A percentile compares a stretch with the other conserved stretches of the same genome.
phyloP scores from a whole-genome alignment of 2,113 vertebrate genomes.

The Zosterops hypoxanthus region DNA sequence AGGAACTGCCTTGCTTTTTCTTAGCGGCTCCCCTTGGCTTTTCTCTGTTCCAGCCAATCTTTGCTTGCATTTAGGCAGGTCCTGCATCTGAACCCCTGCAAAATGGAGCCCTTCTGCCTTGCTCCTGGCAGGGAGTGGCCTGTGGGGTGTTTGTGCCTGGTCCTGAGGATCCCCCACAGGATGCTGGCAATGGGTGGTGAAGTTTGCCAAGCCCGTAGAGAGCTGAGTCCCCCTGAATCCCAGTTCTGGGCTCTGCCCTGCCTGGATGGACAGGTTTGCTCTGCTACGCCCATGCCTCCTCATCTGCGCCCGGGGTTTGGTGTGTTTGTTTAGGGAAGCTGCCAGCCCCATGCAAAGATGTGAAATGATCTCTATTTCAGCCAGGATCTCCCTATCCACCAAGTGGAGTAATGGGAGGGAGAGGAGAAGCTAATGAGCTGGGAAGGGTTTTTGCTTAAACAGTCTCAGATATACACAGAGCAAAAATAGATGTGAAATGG shows the following conservation, averaged over 20 bases:
- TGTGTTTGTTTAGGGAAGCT: slow-evolving; percentile 14
- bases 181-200: not conserved
- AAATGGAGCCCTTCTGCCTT: not conserved
- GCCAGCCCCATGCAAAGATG: not conserved
- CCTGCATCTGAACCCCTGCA: not conserved
- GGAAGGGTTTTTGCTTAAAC: not conserved
- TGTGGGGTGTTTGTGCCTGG: not conserved
- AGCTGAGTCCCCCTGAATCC: not conserved
- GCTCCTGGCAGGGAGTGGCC: not conserved
- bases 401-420: not conserved
- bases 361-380: not conserved
- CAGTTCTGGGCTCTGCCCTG: not conserved
- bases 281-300: not conserved
- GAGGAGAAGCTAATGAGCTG: not conserved
- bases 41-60: not conserved
- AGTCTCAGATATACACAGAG: not conserved
- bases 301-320: not conserved
- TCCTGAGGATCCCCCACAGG: rapidly evolving
- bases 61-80: not conserved
- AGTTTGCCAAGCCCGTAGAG: rapidly evolving
- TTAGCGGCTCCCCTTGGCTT: rapidly evolving
- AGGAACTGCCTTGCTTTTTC: not conserved
- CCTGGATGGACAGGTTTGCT: slow-evolving; percentile 3
- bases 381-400: not conserved
- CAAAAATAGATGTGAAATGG: not conserved